Evolutionary conservation across 2,888 invertebrate species (phyloP), one percentile per base, ranked within the genome.

Genomic region (Ganaspis brasiliensis): DNA sequence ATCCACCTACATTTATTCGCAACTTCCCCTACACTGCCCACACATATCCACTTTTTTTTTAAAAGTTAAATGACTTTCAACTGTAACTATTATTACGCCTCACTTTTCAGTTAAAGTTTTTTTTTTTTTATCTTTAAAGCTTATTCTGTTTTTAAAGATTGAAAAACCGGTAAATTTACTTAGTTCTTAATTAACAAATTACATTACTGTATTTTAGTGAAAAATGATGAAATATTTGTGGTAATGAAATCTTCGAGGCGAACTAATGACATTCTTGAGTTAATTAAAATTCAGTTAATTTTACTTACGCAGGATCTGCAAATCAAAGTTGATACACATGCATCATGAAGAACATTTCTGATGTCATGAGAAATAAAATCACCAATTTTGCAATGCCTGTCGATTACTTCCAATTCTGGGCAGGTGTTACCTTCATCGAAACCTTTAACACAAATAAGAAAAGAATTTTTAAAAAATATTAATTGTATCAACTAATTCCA

Each of bases 261-360:
- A 31, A 31, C 6, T 31, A 31, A 31, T 31, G 2, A 31, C 2
- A 31, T 31, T 31, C 31, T 6, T 31, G 31, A 31, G 31, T 31
- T 31, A 6, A 31, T 31, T 31, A 31, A n/a, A n/a, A 31, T 31
- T 31, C 2, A 31, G 6, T 31, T 31, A 12, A 21, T 35, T 19
- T 3, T 63, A 67, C 67, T 67, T 9, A 67, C 67, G 21, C 67
- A 67, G 24, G 67, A 67, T 24, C 67, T 45, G 14, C 67, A 67
- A 24, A 67, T 67, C 2, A 40, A 14, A 9, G 67, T 40, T n/a
- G 67, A n/a, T n/a, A 67, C 40, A 8, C 67, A 67, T 45, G 40
- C 14, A n/a, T 40, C 67, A n/a, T 24, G 45, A 9, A 67, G 45
- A n/a, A 67, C 2, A 67, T 26, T 40, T 45, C 40, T 67, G n/a